These are phyloP conservation scores for Dascyllus trimaculatus DNA, from an alignment of 2,113 vertebrate genomes.

Conservation along the genomic window DNA sequence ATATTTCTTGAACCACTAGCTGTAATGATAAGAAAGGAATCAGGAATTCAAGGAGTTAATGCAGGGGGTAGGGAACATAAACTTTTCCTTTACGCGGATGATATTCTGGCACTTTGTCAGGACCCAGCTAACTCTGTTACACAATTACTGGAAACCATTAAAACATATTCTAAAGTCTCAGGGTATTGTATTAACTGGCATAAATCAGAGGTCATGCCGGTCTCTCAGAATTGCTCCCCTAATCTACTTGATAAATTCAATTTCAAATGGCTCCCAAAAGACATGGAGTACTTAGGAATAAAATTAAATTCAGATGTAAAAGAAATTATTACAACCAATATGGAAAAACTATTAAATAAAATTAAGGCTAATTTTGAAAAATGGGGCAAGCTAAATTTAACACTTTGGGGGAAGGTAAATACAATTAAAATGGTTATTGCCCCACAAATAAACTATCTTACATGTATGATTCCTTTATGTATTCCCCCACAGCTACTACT, in stretches of 20 bases:
- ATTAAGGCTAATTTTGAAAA: not conserved
- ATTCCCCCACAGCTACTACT: not conserved
- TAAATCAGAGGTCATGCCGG: not conserved
- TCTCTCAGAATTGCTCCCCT: not conserved
- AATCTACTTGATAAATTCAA: not conserved
- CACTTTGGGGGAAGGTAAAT: not conserved
- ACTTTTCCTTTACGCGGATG: too few species aligned
- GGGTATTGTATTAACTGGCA: constrained; percentile 1
- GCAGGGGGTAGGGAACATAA: too few species aligned
- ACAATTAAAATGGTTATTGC: constrained; percentile 3
- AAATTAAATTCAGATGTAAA: too few species aligned
- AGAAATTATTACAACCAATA: not conserved
- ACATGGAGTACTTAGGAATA: too few species aligned
- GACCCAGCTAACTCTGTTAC: not conserved
- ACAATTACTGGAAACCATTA: not conserved
- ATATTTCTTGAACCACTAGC: too few species aligned
- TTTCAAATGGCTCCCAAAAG: not conserved
- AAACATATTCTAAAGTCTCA: not conserved
- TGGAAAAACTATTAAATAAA: not conserved
- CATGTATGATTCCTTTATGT: not conserved
- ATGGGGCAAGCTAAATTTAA: not conserved
- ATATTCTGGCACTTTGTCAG: too few species aligned
- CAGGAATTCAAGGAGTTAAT: too few species aligned
- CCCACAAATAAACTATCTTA: constrained; percentile 6
- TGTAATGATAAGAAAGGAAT: too few species aligned